Evolutionary conservation across 2,113 vertebrate species (phyloP).

Genomic region (Colius striatus): DNA sequence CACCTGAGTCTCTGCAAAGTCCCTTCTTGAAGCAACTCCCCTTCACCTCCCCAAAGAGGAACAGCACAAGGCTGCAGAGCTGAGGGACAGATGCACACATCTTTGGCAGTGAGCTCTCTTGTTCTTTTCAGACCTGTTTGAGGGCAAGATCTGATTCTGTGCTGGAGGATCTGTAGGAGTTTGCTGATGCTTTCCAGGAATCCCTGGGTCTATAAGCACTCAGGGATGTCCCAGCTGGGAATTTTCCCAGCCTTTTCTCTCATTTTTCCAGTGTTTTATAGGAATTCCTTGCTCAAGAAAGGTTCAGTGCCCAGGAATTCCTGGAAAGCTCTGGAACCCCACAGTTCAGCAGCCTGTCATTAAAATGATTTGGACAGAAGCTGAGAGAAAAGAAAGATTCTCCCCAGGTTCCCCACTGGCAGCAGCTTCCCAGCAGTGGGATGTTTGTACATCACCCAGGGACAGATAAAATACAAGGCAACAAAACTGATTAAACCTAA

Average conservation of each 20-base stretch:
- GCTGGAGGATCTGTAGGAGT: background rate
- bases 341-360: slow-evolving; percentile 34
- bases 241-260: background rate
- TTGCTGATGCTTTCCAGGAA: background rate
- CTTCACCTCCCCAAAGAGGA: background rate
- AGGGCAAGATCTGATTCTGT: background rate
- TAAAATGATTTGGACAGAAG: background rate
- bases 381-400: background rate
- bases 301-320: background rate
- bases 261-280: background rate
- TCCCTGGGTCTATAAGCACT: background rate
- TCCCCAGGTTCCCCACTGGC: background rate
- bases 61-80: background rate
- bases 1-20: background rate
- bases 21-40: background rate
- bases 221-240: background rate
- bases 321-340: background rate
- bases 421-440: background rate
- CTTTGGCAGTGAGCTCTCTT: background rate
- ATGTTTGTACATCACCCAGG: slow-evolving; percentile 38
- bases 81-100: background rate
- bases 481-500: slow-evolving; percentile 59
- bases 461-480: background rate
- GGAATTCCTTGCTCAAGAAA: background rate
- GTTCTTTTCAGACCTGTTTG: background rate